Evolutionary conservation across 2,797 vertebrate genomes (phyloP).

Genomic region (Lophura swinhoii): DNA sequence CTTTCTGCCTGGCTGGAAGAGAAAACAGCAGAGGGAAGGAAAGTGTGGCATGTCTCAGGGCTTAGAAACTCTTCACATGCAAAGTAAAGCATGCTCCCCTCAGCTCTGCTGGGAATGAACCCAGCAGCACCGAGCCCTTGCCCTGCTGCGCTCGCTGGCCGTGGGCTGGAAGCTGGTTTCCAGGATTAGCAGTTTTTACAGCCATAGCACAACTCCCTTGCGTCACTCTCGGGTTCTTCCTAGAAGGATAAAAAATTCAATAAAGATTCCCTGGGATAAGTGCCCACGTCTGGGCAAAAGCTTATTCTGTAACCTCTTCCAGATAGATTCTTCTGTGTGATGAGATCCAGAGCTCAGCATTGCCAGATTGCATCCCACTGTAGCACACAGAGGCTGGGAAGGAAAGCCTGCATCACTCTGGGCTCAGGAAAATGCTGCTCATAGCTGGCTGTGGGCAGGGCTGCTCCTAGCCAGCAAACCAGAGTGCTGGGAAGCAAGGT

Average conservation of each 20-base stretch:
- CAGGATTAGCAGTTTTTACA: background rate
- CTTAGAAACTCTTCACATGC: background rate
- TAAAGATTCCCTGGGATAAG: background rate
- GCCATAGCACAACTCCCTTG: background rate
- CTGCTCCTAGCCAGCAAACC: background rate
- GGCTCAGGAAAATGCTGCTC: background rate
- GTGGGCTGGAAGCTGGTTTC: background rate
- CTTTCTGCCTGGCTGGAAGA: background rate
- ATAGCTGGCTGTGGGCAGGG: background rate
- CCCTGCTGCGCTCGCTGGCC: background rate
- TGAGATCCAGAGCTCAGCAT: background rate
- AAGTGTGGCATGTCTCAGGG: rapidly evolving
- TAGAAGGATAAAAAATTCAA: background rate
- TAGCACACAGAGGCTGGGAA: rapidly evolving
- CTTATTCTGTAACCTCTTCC: background rate
- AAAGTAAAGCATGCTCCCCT: background rate
- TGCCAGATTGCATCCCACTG: background rate
- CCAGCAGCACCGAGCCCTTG: rapidly evolving
- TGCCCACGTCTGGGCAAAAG: background rate
- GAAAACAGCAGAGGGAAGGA: background rate
- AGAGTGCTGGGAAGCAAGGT: background rate
- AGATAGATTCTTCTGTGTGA: background rate
- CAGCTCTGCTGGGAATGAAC: background rate
- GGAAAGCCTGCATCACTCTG: background rate
- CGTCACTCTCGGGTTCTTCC: background rate